Percentiles rank a stretch among this genome's conserved stretches.
These are phyloP conservation scores for Phorcus lineatus DNA, from an alignment of 2,888 invertebrate species.

Conservation along the genomic window DNA sequence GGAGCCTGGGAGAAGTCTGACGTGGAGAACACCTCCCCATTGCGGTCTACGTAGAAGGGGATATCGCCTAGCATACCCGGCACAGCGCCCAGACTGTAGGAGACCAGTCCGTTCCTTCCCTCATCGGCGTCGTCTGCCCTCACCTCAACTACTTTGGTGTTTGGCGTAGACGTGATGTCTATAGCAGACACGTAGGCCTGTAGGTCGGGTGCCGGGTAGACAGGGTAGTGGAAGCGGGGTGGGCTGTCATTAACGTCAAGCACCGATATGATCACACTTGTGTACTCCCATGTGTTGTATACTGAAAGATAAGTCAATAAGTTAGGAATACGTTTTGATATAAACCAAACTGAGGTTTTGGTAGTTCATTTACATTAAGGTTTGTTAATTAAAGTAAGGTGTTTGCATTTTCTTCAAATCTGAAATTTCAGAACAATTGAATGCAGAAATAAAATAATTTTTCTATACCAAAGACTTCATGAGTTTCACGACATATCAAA, in stretches of 20 bases:
- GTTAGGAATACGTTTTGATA: neutral
- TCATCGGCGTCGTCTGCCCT: constrained; percentile 77
- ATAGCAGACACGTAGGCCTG: constrained; percentile 85
- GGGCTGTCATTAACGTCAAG: constrained; percentile 92
- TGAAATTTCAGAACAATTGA: too few relatives aligned
- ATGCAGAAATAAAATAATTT: too few relatives aligned
- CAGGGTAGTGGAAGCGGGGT: constrained; percentile 87
- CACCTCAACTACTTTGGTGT: constrained; percentile 86
- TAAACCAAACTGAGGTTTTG: too few relatives aligned
- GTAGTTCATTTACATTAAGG: too few relatives aligned
- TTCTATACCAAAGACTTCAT: too few relatives aligned
- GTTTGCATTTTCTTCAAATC: too few relatives aligned
- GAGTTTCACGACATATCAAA: too few relatives aligned
- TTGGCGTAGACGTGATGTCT: constrained; percentile 83
- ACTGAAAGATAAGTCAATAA: constrained; percentile 65
- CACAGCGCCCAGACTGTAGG: constrained; percentile 33
- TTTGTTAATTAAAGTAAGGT: too few relatives aligned
- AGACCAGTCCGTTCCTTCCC: constrained; percentile 44
- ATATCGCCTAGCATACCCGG: constrained; percentile 8
- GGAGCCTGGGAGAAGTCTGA: constrained; percentile 38
- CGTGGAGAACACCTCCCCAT: constrained; percentile 32
- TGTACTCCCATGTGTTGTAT: constrained; percentile 51
- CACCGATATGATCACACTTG: constrained; percentile 85
- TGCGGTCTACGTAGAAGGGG: constrained; percentile 26
- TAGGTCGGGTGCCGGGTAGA: constrained; percentile 71